Conservation (phyloP, 1,140 invertebrate genomes). For the Cotesia typhae region DNA sequence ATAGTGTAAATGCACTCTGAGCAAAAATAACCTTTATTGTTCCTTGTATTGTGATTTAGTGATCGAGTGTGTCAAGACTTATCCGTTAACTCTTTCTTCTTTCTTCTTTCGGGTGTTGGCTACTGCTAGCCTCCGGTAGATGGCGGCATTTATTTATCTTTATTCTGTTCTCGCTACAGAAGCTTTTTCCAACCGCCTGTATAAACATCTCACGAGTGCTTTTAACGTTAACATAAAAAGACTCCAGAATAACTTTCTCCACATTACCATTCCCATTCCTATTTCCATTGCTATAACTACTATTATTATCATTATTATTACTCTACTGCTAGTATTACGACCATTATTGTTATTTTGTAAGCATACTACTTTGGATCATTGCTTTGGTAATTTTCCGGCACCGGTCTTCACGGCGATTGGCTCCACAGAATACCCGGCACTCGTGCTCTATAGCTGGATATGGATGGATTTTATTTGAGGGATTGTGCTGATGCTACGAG, state of each 20-base stretch:
- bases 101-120: too few relatives aligned
- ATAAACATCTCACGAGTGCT: too few relatives aligned
- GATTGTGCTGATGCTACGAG: not conserved
- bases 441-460: constrained; percentile 2
- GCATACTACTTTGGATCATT: constrained; percentile 7
- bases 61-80: not conserved
- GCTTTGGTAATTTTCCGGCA: constrained; percentile 55
- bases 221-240: too few relatives aligned
- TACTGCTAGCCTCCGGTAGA: too few relatives aligned
- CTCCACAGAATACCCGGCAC: constrained; percentile 16
- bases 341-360: too few relatives aligned
- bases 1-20: constrained; percentile 1
- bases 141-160: too few relatives aligned
- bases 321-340: constrained; percentile 19
- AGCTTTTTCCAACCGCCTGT: too few relatives aligned
- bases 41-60: not conserved
- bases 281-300: constrained; percentile 17
- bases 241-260: too few relatives aligned
- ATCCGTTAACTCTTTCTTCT: too few relatives aligned
- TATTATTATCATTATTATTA: constrained; percentile 8
- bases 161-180: too few relatives aligned
- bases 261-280: constrained; percentile 3
- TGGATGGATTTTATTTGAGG: constrained; percentile 1
- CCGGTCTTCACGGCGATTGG: constrained; percentile 46
- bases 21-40: constrained; percentile 4